Evolutionary conservation across 2,797 vertebrate genomes (phyloP).

Genomic region (Parambassis ranga): DNA sequence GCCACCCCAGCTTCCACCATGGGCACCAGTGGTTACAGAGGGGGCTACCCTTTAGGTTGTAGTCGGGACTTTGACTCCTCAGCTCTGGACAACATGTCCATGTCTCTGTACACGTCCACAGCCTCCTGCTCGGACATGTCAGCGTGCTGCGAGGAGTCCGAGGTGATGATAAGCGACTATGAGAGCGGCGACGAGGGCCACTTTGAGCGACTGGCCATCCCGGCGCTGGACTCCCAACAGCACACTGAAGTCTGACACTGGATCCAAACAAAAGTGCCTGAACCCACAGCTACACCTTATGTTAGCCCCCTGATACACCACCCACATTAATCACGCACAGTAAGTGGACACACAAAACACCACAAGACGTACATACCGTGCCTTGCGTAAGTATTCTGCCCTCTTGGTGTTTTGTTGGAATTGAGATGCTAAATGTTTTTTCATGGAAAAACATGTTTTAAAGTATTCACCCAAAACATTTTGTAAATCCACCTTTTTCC

Average conservation of each 20-base stretch:
- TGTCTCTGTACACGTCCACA: constrained; percentile 92
- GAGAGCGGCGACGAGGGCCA: constrained; percentile 93
- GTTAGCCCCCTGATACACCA: constrained; percentile 48
- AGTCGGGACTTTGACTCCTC: constrained; percentile 86
- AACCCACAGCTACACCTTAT: constrained; percentile 75
- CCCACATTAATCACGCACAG: constrained; percentile 33
- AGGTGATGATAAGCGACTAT: constrained; percentile 97
- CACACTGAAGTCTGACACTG: constrained; percentile 98
- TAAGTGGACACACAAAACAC: constrained; percentile 30
- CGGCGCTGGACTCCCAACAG: constrained; percentile 90
- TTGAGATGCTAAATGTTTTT: no score
- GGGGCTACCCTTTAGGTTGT: constrained; percentile 82
- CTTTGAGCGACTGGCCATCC: constrained; percentile 85
- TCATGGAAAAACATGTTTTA: no score
- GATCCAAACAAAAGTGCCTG: constrained; percentile 96
- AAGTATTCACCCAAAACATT: no score
- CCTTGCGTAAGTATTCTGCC: no score
- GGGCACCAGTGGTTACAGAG: constrained; percentile 80
- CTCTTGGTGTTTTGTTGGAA: no score
- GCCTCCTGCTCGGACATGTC: constrained; percentile 98
- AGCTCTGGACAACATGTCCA: constrained; percentile 88
- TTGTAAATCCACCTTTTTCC: no score
- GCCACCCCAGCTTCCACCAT: constrained; percentile 81
- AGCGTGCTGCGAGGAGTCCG: constrained; percentile 95
- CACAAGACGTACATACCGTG: constrained; percentile 26